A percentile compares a stretch with the other conserved stretches of the same genome.
These are phyloP conservation scores for Craniophora ligustri DNA, from an alignment of 2,888 invertebrate species.

Conservation along the genomic window DNA sequence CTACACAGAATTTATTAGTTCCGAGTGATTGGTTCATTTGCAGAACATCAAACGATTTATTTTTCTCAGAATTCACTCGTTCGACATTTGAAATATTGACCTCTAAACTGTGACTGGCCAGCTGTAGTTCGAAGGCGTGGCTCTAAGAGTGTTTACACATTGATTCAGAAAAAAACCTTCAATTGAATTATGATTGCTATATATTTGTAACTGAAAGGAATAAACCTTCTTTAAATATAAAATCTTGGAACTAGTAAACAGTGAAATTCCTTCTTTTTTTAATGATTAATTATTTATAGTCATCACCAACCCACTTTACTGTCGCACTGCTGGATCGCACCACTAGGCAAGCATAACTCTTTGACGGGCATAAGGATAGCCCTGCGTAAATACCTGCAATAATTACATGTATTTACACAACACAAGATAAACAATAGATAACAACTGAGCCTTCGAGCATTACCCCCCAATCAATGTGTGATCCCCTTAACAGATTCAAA, in stretches of 20 bases:
- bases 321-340: too few relatives aligned
- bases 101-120: conserved; percentile 62
- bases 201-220: too few relatives aligned
- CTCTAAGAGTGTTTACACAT: conserved; percentile 43
- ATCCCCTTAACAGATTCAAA: conserved; percentile 69
- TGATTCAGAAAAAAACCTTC: background rate
- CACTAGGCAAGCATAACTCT: too few relatives aligned
- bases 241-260: too few relatives aligned
- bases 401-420: too few relatives aligned
- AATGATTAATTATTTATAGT: too few relatives aligned
- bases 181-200: background rate
- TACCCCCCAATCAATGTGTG: conserved; percentile 23
- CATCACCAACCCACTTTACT: too few relatives aligned
- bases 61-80: conserved; percentile 49
- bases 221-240: too few relatives aligned
- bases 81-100: conserved; percentile 58
- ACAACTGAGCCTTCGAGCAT: background rate
- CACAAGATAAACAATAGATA: background rate
- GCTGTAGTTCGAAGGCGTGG: conserved; percentile 79
- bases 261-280: too few relatives aligned
- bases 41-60: conserved; percentile 47
- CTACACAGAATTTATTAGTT: conserved; percentile 28
- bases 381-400: background rate
- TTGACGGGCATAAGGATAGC: too few relatives aligned
- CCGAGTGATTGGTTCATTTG: conserved; percentile 46